Evolutionary conservation across 2,888 invertebrate species (phyloP).

Genomic region (Temnothorax rugatulus): DNA sequence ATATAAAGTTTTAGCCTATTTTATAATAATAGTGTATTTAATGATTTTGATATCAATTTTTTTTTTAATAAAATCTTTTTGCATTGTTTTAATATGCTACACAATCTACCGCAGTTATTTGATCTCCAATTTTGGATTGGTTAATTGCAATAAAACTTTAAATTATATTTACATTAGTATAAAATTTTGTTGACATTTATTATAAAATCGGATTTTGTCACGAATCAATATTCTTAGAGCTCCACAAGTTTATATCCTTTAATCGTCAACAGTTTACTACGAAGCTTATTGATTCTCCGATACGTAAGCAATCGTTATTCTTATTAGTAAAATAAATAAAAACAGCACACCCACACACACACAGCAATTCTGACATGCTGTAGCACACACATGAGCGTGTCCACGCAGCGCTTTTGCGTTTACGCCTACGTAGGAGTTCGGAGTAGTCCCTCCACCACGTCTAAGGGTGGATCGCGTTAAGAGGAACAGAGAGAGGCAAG

Average conservation of each 20-base stretch:
- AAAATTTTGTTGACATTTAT: neutral
- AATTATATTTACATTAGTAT: neutral
- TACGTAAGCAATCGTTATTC: neutral
- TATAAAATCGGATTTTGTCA: neutral
- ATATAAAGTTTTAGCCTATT: neutral
- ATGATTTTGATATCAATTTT: neutral
- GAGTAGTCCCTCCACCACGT: conserved; percentile 68
- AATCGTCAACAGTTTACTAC: neutral
- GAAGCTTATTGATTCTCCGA: neutral
- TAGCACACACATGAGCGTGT: conserved; percentile 4
- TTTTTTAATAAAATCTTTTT: neutral
- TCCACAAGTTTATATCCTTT: neutral
- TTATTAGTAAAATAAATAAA: neutral
- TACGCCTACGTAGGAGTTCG: conserved; percentile 57
- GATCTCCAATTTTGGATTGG: neutral
- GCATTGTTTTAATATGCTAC: neutral
- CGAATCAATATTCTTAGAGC: neutral
- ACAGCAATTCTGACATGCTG: neutral
- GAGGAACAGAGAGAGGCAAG: conserved; percentile 34
- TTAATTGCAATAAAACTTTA: neutral
- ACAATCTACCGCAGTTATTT: neutral
- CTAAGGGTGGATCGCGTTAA: conserved; percentile 70
- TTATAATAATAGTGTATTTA: neutral
- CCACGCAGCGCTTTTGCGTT: conserved; percentile 57
- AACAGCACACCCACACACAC: neutral